These are phyloP conservation scores for Andricus quercusramuli DNA, from an alignment of 2,888 invertebrate genomes.

Conservation along the genomic window DNA sequence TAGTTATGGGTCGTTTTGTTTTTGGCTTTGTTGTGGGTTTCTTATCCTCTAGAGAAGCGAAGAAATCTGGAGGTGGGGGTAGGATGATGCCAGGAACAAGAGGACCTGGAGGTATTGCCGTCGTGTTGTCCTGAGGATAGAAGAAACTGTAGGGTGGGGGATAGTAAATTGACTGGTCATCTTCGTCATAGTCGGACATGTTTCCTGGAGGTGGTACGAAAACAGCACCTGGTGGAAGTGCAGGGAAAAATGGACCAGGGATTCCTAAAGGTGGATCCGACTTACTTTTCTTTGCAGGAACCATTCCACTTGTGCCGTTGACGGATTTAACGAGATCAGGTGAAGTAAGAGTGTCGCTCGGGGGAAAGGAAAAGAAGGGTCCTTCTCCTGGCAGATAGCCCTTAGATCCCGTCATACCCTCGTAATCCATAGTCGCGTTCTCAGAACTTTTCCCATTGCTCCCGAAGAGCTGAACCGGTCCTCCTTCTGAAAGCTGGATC, in stretches of 20 bases:
- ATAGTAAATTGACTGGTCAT: conserved; percentile 94
- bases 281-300: conserved; percentile 75
- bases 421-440: conserved; percentile 63
- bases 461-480: conserved; percentile 92
- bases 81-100: conserved; percentile 93
- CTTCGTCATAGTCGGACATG: conserved; percentile 89
- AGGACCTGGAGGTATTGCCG: conserved; percentile 89
- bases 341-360: conserved; percentile 76
- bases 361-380: conserved; percentile 78
- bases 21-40: conserved; percentile 67
- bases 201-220: conserved; percentile 81
- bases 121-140: conserved; percentile 88
- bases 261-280: conserved; percentile 78
- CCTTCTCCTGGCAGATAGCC: conserved; percentile 79
- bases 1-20: conserved; percentile 68
- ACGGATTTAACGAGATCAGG: conserved; percentile 73
- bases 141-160: conserved; percentile 95
- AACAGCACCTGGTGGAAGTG: conserved; percentile 83
- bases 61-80: conserved; percentile 93
- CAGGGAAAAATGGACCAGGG: conserved; percentile 77
- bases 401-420: conserved; percentile 73
- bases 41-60: conserved; percentile 84
- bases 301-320: conserved; percentile 72
- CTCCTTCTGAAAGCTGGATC: conserved; percentile 91
- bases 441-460: conserved; percentile 87